Conservation (phyloP, 2,113 vertebrate species). For the Thalassarche chlororhynchos region DNA sequence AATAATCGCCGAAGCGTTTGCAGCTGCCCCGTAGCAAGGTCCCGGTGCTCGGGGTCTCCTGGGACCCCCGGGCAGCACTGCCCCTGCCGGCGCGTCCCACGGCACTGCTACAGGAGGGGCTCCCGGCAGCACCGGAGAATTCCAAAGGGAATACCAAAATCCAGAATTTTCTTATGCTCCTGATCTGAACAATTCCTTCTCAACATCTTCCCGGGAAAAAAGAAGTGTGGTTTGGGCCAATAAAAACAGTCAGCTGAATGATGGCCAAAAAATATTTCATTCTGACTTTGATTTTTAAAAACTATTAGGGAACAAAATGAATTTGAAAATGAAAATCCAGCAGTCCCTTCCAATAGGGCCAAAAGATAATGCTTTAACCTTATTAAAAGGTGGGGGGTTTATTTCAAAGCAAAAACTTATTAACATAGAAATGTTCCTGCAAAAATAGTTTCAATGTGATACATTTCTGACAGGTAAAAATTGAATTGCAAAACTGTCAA, state of each 20-base stretch:
- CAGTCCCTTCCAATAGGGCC: not conserved
- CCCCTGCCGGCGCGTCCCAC: accelerated
- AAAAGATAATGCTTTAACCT: not conserved
- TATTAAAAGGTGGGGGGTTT: not conserved
- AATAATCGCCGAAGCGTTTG: accelerated
- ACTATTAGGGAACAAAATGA: not conserved
- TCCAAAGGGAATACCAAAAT: not conserved
- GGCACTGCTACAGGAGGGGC: not conserved
- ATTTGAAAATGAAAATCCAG: not conserved
- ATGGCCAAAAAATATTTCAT: not conserved
- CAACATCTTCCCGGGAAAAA: not conserved
- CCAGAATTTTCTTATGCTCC: not conserved
- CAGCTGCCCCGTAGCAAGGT: accelerated
- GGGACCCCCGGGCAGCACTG: not conserved
- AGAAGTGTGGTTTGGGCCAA: not conserved
- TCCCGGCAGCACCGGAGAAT: not conserved
- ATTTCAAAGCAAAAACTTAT: constrained; percentile 14
- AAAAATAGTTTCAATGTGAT: constrained; percentile 5
- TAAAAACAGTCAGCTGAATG: not conserved
- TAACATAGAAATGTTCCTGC: not conserved
- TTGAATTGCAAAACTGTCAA: not conserved
- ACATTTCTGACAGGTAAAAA: constrained; percentile 23
- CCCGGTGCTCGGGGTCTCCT: accelerated
- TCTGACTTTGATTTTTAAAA: not conserved
- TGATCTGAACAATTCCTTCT: not conserved